phyloP scores from a whole-genome alignment of 37 sponge, comb jelly and placozoan genomes.

The Chondrilla cf. caribensis region DNA sequence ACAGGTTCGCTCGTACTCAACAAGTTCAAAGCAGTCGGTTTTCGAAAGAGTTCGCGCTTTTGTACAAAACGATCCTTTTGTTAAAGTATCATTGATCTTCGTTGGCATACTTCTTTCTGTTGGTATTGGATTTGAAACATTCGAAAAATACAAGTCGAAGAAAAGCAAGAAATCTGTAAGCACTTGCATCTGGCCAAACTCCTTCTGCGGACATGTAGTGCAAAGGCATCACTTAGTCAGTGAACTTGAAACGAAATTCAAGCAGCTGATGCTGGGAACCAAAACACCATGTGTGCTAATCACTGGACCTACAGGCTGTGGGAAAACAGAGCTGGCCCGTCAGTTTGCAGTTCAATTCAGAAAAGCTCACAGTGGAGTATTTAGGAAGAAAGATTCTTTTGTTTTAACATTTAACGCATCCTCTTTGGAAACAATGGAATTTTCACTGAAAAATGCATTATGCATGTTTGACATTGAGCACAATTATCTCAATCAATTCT shows the following conservation, averaged over 20 bases:
- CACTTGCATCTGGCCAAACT: background rate
- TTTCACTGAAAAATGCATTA: background rate
- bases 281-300: conserved; percentile 25
- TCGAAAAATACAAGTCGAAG: conserved; percentile 34
- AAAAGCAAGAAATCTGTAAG: background rate
- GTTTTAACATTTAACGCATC: background rate
- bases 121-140: conserved; percentile 40
- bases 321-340: conserved; percentile 64
- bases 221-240: background rate
- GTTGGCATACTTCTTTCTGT: conserved; percentile 55
- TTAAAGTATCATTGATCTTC: conserved; percentile 57
- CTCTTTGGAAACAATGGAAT: background rate
- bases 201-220: background rate
- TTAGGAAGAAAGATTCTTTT: conserved; percentile 19
- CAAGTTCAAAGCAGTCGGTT: background rate
- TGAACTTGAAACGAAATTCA: too few relatives aligned
- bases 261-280: background rate
- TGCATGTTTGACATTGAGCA: background rate
- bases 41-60: background rate
- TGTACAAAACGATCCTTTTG: conserved; percentile 54
- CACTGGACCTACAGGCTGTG: conserved; percentile 58
- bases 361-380: background rate
- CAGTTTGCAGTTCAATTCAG: conserved; percentile 44
- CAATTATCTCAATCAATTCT: too few relatives aligned
- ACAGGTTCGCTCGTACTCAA: too few relatives aligned